These are phyloP conservation scores for Melanotaenia trifasciata DNA, from an alignment of 2,797 vertebrate genomes.

Conservation along the genomic window DNA sequence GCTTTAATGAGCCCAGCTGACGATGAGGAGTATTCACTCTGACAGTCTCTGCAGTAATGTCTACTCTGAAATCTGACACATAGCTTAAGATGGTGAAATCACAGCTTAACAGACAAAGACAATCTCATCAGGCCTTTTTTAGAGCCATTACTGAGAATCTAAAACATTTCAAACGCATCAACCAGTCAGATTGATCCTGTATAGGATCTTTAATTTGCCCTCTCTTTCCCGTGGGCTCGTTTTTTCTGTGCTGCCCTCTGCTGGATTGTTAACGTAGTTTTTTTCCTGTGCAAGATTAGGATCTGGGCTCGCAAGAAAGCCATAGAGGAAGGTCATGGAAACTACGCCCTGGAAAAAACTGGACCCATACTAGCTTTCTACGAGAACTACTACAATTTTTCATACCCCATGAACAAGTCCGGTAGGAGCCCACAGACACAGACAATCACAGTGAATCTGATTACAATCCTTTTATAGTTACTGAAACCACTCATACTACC, in stretches of 20 bases:
- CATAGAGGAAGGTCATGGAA: slow-evolving; percentile 76
- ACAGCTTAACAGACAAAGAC: not conserved
- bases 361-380: slow-evolving; percentile 88
- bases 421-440: slow-evolving; percentile 75
- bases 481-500: not conserved
- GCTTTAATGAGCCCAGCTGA: not conserved
- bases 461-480: not conserved
- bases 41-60: not conserved
- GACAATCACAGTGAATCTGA: not conserved
- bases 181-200: no score
- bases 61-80: not conserved
- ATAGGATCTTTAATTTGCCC: no score
- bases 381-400: slow-evolving; percentile 77
- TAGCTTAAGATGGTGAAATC: slow-evolving; percentile 8
- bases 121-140: not conserved
- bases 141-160: not conserved
- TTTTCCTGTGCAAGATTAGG: slow-evolving; percentile 82
- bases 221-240: not conserved
- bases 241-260: slow-evolving; percentile 56
- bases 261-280: slow-evolving; percentile 33
- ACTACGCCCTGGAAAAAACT: slow-evolving; percentile 84
- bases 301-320: slow-evolving; percentile 91
- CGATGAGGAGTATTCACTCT: not conserved
- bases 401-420: slow-evolving; percentile 89
- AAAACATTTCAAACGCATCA: no score